Conservation (phyloP, 2,113 vertebrate species). For the Elephantulus edwardii region DNA sequence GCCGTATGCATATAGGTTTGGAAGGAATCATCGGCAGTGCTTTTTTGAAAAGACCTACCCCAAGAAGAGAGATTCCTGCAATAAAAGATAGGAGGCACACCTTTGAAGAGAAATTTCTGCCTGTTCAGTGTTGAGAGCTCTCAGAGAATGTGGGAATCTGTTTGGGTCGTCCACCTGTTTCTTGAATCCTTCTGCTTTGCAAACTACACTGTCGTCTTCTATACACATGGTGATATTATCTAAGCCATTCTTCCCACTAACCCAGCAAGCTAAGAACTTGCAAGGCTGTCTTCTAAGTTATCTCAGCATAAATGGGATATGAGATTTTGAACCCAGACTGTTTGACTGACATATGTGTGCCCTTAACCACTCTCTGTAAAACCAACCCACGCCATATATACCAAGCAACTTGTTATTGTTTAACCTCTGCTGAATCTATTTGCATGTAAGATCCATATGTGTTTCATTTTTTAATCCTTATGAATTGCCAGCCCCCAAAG, state of each 20-base stretch:
- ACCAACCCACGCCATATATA: not conserved
- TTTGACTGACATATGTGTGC: not conserved
- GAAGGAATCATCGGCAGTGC: not conserved
- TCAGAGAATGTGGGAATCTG: not conserved
- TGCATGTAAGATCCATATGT: not conserved
- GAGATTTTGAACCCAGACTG: not conserved
- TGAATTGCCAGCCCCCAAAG: not conserved
- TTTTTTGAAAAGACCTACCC: not conserved
- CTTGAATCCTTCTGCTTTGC: no score
- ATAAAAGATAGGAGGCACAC: not conserved
- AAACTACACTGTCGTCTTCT: not conserved
- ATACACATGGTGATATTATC: not conserved
- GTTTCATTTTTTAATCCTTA: not conserved
- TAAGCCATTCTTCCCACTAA: not conserved
- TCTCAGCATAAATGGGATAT: not conserved
- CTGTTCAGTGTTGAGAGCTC: not conserved
- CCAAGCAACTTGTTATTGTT: not conserved
- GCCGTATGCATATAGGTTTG: not conserved
- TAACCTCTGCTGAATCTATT: not conserved
- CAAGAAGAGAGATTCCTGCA: not conserved
- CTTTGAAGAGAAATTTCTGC: not conserved
- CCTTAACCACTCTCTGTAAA: not conserved
- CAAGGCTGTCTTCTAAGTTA: not conserved
- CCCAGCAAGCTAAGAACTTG: not conserved
- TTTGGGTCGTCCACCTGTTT: not conserved